Evolutionary conservation across 2,888 invertebrate genomes (phyloP), one percentile per base, ranked within the genome.

Genomic region (Chydorus sphaericus): DNA sequence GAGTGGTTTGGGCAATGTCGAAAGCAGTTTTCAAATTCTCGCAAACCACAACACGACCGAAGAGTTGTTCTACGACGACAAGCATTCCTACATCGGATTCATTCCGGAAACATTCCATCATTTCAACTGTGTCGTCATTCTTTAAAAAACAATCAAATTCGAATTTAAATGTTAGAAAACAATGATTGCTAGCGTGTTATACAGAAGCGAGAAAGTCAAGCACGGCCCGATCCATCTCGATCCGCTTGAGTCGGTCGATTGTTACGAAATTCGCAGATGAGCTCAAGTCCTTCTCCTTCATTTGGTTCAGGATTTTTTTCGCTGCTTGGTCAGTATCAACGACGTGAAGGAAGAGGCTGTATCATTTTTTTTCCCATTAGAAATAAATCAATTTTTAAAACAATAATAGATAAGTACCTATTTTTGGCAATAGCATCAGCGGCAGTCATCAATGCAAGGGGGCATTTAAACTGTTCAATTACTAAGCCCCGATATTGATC

Each of bases 191-290:
- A n/a, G n/a, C n/a, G n/a, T n/a, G n/a, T n/a, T n/a, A n/a, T n/a
- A n/a, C n/a, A n/a, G n/a, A n/a, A 10, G 36, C 16, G 26, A 23
- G 2, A 14, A 23, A 44, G 14, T 44, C 14, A n/a, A 23, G n/a
- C n/a, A n/a, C n/a, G n/a, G n/a, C n/a, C n/a, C n/a, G n/a, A n/a
- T 1, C 4, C 11, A n/a, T 11, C 11, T 26, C 4, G n/a, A 78
- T 74, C 1, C 79, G 80, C 62, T 89, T 86, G 29, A 98, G 76
- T 48, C 97, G 78, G 75, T 98, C 98, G 48, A 98, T 74, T 0
- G 98, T 97, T 91, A 97, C 94, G 69, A 99, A 98, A 0, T 96
- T 97, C 1, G 96, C 94, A 75, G 98, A 97, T 0, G 98, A 98
- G 0, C 96, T 96, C 57, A 97, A 11, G 1, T 23, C 14, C 65